Evolutionary conservation across 92 coral and sea anemone genomes (phyloP), one percentile per base, ranked within the genome.

Genomic region (Umimayanthus chanpuru): DNA sequence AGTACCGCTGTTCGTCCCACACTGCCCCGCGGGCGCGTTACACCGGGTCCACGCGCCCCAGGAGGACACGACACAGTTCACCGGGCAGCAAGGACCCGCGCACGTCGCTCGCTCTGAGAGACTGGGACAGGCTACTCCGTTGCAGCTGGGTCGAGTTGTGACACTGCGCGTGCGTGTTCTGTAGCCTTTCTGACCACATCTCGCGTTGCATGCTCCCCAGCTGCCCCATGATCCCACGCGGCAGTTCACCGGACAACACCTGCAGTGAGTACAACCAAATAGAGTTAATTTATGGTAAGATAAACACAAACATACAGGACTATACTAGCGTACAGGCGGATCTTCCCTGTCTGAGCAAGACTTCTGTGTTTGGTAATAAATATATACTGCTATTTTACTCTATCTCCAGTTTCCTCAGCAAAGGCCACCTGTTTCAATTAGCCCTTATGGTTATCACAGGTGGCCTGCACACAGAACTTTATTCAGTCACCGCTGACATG

Each of bases 211-310:
- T 43, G 73, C n/a, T 36, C 89, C 89, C 89, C 89, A 86, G 16
- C 64, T 32, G n/a, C 82, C 47, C 89, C 89, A 86, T 56, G 72
- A 74, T 14, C 89, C 58, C 50, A 86, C 89, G 29, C 76, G 90
- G 73, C 99, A 97, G 86, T 93, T 86, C 8, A 91, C 94, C 16
- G 99, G 99, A 66, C 99, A 97, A 85, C 99, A 97, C 28, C 99
- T 94, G 11, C 79, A 75, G 72, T 93, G 96, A 0, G 89, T 89
- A 79, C 96, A 95, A 11, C 88, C 44, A 30, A 83, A 91, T 10
- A 82, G 5, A 61, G 6, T 14, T 8, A 14, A 61, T 6, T 14
- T 8, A 14, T 1, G 44, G 14, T 39, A 6, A 36, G 28, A 36
- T 61, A 9, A 77, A 25, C 28, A 47, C 25, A 0, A n/a, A 40